Conservation (phyloP, 2,113 vertebrate species). For the Crotophaga sulcirostris region DNA sequence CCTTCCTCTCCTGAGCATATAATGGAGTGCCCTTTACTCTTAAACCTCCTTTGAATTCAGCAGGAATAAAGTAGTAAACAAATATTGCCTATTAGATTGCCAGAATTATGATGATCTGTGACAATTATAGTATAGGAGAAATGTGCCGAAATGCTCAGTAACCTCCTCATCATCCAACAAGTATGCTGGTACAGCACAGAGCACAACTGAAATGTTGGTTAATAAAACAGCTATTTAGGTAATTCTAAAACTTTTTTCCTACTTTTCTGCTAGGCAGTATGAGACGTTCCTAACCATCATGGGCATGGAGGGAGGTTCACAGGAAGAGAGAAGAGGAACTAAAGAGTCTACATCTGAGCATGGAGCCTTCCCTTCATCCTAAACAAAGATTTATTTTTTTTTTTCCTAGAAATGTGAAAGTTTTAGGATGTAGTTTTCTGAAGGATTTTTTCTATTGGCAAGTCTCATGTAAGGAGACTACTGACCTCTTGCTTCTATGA, state of each 20-base stretch:
- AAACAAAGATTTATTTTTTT: not conserved
- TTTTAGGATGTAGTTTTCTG: not conserved
- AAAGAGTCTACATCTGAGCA: not conserved
- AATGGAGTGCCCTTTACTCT: not conserved
- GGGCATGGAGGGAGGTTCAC: not conserved
- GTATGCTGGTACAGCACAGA: not conserved
- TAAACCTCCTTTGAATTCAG: not conserved
- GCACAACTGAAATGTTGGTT: not conserved
- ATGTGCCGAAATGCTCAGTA: not conserved
- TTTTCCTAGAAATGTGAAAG: not conserved
- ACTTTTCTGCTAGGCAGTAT: not conserved
- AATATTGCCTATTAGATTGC: not conserved
- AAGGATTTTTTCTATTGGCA: not conserved
- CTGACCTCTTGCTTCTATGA: not conserved
- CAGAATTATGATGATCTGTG: not conserved
- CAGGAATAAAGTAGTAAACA: not conserved
- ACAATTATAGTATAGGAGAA: not conserved
- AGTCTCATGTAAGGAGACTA: not conserved
- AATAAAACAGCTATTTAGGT: not conserved
- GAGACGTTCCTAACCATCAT: not conserved
- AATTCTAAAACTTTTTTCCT: not conserved
- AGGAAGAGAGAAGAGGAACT: not conserved
- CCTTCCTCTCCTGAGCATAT: not conserved
- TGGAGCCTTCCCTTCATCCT: not conserved
- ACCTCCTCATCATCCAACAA: not conserved